Conservation (phyloP, 2,888 invertebrate genomes). For the Idaea aversata region DNA sequence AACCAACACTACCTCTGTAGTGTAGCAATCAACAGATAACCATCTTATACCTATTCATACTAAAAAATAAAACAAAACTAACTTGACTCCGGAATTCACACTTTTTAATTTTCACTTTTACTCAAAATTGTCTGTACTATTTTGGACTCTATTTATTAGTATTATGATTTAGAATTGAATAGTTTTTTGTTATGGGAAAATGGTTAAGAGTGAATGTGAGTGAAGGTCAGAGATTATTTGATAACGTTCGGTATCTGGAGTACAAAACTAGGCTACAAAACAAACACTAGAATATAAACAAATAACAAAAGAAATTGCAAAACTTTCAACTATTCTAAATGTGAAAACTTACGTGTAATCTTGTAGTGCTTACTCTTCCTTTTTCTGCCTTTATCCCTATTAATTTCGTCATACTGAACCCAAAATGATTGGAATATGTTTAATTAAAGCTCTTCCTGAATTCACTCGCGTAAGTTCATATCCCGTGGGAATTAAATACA, state of each 20-base stretch:
- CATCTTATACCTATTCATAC: neutral
- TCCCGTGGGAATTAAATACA: no score
- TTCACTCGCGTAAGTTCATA: neutral
- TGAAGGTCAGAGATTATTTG: conserved; percentile 29
- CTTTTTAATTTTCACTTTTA: conserved; percentile 1
- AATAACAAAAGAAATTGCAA: neutral
- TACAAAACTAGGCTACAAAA: neutral
- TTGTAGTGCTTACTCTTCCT: no score
- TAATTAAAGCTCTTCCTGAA: neutral
- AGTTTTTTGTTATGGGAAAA: neutral
- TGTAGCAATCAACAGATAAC: neutral
- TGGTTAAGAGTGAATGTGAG: conserved; percentile 23
- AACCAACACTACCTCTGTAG: neutral
- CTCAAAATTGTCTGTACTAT: neutral
- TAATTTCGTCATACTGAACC: no score
- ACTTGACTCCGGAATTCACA: neutral
- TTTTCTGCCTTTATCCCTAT: no score
- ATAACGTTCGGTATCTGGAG: neutral
- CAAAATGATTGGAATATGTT: neutral
- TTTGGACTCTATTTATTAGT: neutral
- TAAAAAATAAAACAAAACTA: neutral
- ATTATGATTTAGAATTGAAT: neutral
- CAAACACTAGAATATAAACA: neutral
- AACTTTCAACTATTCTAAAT: neutral
- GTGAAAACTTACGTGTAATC: no score